Conservation (phyloP, 1,140 invertebrate species). For the Zaprionus kolodkinae region DNA sequence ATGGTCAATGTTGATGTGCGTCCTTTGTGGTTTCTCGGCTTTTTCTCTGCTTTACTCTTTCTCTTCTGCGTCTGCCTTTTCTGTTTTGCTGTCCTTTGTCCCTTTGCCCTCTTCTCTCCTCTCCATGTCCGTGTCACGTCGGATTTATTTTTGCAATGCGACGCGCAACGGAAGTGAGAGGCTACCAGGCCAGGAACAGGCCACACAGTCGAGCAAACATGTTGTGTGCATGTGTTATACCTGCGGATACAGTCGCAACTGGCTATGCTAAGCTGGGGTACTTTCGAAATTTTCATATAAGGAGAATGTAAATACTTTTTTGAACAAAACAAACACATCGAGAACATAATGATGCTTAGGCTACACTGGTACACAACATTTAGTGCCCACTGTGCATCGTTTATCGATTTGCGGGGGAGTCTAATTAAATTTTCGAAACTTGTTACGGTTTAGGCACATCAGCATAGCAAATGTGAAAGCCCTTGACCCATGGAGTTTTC, state of each 20-base stretch:
- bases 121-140: constrained; percentile 40
- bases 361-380: neutral
- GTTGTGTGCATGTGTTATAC: constrained; percentile 19
- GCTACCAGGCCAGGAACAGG: constrained; percentile 42
- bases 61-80: constrained; percentile 21
- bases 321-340: neutral
- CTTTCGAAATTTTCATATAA: neutral
- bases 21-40: constrained; percentile 61
- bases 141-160: constrained; percentile 60
- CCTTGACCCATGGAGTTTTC: neutral
- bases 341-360: neutral
- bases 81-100: constrained; percentile 34
- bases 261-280: neutral
- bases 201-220: constrained; percentile 29
- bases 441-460: neutral
- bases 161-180: constrained; percentile 66
- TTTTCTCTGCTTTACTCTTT: constrained; percentile 18
- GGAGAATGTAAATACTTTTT: neutral
- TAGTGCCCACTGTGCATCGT: neutral
- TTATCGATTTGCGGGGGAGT: constrained; percentile 4
- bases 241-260: constrained; percentile 25
- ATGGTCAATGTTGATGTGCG: constrained; percentile 37
- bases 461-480: neutral
- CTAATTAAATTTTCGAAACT: neutral
- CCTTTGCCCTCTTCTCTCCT: constrained; percentile 33